phyloP scores from a whole-genome alignment of 2,888 invertebrate species.

The Theodoxus fluviatilis region DNA sequence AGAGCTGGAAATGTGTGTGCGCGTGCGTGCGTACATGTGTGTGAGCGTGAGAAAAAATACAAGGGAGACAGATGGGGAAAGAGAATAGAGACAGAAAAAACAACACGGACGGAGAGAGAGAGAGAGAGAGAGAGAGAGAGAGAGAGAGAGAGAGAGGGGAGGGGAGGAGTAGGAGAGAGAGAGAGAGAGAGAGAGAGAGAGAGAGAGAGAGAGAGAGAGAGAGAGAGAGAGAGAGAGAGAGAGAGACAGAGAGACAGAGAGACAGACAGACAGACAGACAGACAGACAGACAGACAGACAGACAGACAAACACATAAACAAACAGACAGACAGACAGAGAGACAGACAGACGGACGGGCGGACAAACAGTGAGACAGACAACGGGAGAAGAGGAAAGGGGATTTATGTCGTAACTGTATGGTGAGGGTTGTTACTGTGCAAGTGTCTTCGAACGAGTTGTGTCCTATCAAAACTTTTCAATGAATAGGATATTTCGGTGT shows the following conservation, averaged over 20 bases:
- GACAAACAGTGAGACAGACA: too few relatives aligned
- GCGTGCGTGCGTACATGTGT: too few relatives aligned
- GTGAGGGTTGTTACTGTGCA: too few relatives aligned
- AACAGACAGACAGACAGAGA: too few relatives aligned
- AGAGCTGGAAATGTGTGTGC: too few relatives aligned
- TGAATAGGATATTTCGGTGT: too few relatives aligned
- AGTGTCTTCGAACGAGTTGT: too few relatives aligned
- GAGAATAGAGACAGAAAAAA: background rate
- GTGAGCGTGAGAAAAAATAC: background rate
- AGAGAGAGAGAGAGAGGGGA: constrained; percentile 3
- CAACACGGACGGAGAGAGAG: constrained; percentile 1
- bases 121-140: constrained; percentile 8
- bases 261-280: constrained; percentile 18
- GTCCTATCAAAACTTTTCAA: too few relatives aligned
- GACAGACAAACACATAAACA: too few relatives aligned
- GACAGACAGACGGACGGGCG: too few relatives aligned
- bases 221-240: constrained; percentile 21
- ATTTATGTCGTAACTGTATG: too few relatives aligned
- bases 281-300: constrained; percentile 24
- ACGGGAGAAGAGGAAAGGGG: too few relatives aligned
- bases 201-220: constrained; percentile 24
- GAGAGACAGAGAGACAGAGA: background rate
- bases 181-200: constrained; percentile 21
- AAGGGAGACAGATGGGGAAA: background rate
- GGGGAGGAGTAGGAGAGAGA: background rate